Conservation (phyloP, 2,888 invertebrate species). For the Dryobota labecula region DNA sequence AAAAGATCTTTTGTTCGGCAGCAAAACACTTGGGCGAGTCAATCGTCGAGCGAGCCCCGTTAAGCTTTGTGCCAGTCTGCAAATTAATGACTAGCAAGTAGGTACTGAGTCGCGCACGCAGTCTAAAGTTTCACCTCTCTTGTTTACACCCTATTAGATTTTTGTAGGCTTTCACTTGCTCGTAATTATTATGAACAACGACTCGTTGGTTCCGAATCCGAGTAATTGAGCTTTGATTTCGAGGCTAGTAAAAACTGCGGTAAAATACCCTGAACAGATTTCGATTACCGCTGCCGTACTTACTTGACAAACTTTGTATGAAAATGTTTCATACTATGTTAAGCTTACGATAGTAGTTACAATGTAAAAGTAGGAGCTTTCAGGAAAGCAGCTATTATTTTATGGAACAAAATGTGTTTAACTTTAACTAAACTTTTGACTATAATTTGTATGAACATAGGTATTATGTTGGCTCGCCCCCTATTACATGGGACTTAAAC, state of each 20-base stretch:
- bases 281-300: slow-evolving; percentile 23
- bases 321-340: slow-evolving; percentile 13
- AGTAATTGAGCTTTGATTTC: slow-evolving; percentile 30
- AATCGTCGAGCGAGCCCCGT: slow-evolving; percentile 79
- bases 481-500: background rate
- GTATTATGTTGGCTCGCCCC: background rate
- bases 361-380: slow-evolving; percentile 17
- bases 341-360: slow-evolving; percentile 13
- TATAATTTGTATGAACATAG: slow-evolving; percentile 1
- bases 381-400: slow-evolving; percentile 11
- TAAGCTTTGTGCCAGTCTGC: slow-evolving; percentile 83
- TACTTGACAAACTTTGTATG: slow-evolving; percentile 36
- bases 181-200: slow-evolving; percentile 36
- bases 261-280: slow-evolving; percentile 24
- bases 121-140: slow-evolving; percentile 78
- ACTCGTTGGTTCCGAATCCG: slow-evolving; percentile 14
- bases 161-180: slow-evolving; percentile 51
- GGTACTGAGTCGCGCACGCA: slow-evolving; percentile 69
- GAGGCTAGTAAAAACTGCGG: slow-evolving; percentile 13
- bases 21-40: slow-evolving; percentile 88
- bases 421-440: background rate
- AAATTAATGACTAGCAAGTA: slow-evolving; percentile 85
- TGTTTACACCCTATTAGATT: slow-evolving; percentile 68
- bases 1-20: slow-evolving; percentile 87
- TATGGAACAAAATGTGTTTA: slow-evolving; percentile 9